Base-by-base conservation (phyloP, 2,888 invertebrate genomes). In the Saturnia pavonia region DNA sequence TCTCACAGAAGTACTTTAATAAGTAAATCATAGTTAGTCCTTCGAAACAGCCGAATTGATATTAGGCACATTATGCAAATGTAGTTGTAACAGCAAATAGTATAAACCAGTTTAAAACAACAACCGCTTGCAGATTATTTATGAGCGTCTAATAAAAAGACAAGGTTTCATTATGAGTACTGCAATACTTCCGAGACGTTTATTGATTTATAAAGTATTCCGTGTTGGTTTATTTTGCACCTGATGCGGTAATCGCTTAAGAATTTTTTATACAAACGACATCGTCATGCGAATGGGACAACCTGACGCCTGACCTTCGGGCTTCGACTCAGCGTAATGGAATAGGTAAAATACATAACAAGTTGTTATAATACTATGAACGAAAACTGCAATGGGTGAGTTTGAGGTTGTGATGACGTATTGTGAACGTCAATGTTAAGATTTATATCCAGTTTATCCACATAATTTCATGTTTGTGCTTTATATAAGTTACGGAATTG, bases 211-310 rank as follows among this genome's bases (percentile, higher is more conserved):
- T 34, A 65, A 40, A 60, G 22, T 1, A 65, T 65, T 66, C 67
- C 57, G 22, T 72, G 66, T 74, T 73, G 22, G 40, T 70, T 69
- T 74, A 63, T 75, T 74, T 72, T n/a, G 73, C 71, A 70, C 43
- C 57, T 68, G 79, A 83, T 89, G 85, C 81, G 77, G 84, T 87
- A 88, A 90, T 85, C 78, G 71, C 73, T 75, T 71, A 88, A 82
- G 88, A 89, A 91, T 90, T 87, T 79, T 81, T 82, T 78, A 79
- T 65, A 76, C 71, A 80, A 80, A 79, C 79, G 80, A 82, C 86
- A 83, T 85, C 82, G 80, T 74, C 80, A 74, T 78, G 76, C 75
- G 81, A 83, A 83, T 81, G 80, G 78, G 76, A 80, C 79, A 78
- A 71, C 71, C 71, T 71, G 48, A 68, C 63, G 74, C 75, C 76